Conservation (phyloP, 2,888 invertebrate species). For the Reticulitermes lucifugus region DNA sequence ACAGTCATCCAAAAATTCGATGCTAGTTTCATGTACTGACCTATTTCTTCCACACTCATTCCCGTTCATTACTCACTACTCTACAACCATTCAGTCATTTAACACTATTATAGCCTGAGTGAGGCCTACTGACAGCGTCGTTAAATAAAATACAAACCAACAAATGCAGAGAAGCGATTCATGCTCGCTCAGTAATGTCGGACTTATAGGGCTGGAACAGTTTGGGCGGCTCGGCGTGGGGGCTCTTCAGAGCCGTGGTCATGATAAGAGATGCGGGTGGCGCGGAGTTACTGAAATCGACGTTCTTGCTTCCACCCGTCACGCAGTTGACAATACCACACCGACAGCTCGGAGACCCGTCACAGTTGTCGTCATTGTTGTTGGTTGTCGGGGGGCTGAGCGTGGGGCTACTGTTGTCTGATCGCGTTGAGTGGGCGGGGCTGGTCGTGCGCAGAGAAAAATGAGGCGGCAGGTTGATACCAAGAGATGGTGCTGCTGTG, state of each 20-base stretch:
- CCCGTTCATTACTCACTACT: no score
- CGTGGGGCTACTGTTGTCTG: slow-evolving; percentile 37
- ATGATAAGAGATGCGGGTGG: slow-evolving; percentile 51
- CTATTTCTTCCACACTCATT: no score
- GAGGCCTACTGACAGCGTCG: no score
- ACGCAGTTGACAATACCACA: slow-evolving; percentile 68
- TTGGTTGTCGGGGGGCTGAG: slow-evolving; percentile 19
- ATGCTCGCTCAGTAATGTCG: slow-evolving; percentile 59
- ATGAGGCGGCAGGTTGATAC: slow-evolving; percentile 3
- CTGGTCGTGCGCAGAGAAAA: slow-evolving; percentile 5
- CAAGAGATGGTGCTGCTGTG: slow-evolving; percentile 16
- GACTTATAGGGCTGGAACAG: slow-evolving; percentile 83
- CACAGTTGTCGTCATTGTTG: slow-evolving; percentile 45
- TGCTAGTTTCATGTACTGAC: no score
- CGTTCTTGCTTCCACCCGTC: slow-evolving; percentile 54
- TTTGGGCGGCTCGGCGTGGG: slow-evolving; percentile 67
- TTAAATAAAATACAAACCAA: no score
- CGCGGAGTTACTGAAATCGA: slow-evolving; percentile 53
- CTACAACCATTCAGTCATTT: no score
- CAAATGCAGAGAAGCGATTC: not conserved
- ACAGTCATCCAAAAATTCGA: no score
- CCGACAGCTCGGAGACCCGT: slow-evolving; percentile 45
- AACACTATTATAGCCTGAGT: no score
- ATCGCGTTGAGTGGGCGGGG: slow-evolving; percentile 16
- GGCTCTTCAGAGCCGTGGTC: slow-evolving; percentile 56